Base-by-base conservation (phyloP, 2,888 invertebrate genomes). In the Tethea ocularis region DNA sequence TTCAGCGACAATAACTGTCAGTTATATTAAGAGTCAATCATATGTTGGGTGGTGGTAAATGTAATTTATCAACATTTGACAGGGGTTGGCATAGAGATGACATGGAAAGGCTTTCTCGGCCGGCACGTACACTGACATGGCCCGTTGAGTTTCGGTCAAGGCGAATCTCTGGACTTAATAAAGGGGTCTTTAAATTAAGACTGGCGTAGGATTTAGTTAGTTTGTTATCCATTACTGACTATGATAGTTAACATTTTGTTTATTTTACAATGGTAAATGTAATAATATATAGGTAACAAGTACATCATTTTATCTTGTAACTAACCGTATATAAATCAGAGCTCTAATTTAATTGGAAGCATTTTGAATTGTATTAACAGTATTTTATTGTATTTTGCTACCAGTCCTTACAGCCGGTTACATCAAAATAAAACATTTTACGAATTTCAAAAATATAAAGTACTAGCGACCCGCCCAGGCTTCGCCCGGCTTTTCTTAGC, bases 21-120 rank as follows among this genome's bases (percentile, higher is more conserved):
- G 70, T 75, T 67, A 77, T 77, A 80, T n/a, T n/a, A n/a, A n/a
- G n/a, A 82, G 84, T 84, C 85, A 85, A 82, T 81, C 80, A 79
- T 77, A 73, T 73, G 76, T 63, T 73, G 74, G 71, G 20, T 17
- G 46, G 46, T 2, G 20, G 78, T 68, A 82, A 86, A 87, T 78
- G 75, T 81, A 87, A 90, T 92, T 83, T 82, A 91, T 92, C 91
- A 90, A 82, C 82, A 80, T 86, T 87, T 90, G 92, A 91, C 88
- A 78, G 72, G 85, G 90, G 90, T 87, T 79, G 75, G 73, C 77
- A 76, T 76, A 68, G 75, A 80, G 74, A 80, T 85, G 89, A 90
- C 90, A 91, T 73, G 85, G 80, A 87, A 91, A 90, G 72, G 86
- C 89, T 91, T 87, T 89, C 82, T 85, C 68, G 75, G 71, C 61